A percentile compares a stretch with the other conserved stretches of the same genome.
These are phyloP conservation scores for Trachelus stipa DNA, from an alignment of 2,888 invertebrate genomes.

Conservation along the genomic window DNA sequence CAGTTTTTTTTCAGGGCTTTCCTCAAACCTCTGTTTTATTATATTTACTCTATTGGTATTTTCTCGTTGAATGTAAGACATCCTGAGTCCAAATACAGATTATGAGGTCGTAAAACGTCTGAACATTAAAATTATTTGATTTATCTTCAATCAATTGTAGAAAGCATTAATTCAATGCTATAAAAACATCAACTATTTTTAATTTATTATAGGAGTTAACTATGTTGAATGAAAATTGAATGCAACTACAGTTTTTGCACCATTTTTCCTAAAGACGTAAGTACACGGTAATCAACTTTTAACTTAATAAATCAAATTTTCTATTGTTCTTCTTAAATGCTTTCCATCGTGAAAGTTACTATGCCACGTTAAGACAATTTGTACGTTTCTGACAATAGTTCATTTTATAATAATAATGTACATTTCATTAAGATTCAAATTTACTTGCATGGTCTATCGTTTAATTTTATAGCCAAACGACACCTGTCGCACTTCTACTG, in stretches of 20 bases:
- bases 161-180: neutral
- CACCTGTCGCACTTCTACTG: neutral
- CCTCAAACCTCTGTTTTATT: conserved; percentile 75
- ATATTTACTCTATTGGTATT: conserved; percentile 71
- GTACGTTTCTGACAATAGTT: neutral
- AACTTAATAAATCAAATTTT: neutral
- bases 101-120: neutral
- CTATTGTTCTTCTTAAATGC: neutral
- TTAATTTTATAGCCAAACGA: neutral
- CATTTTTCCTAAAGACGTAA: neutral
- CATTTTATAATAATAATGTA: neutral
- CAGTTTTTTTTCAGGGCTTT: conserved; percentile 47
- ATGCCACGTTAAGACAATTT: neutral
- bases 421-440: neutral
- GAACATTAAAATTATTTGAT: conserved; percentile 8
- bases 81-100: neutral
- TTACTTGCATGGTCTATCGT: too few species aligned
- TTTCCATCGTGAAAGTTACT: neutral
- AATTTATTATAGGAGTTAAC: neutral
- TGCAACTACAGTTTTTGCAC: neutral
- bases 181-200: neutral
- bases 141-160: neutral
- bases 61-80: conserved; percentile 43
- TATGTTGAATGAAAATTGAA: neutral
- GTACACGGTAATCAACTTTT: neutral